Conservation (phyloP, 2,797 vertebrate genomes). For the Cyclopterus lumpus region DNA sequence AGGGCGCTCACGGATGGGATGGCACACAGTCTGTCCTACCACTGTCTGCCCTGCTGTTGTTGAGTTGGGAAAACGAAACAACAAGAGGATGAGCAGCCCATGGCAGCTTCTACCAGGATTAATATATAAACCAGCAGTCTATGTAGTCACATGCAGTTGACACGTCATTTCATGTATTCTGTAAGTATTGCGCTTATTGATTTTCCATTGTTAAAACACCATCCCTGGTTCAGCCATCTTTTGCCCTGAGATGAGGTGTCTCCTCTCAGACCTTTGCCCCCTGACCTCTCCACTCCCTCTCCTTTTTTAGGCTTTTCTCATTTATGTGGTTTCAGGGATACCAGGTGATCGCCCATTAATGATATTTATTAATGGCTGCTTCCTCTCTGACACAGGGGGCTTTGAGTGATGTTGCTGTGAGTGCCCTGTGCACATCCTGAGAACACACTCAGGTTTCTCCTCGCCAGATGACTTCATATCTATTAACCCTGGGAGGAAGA, state of each 20-base stretch:
- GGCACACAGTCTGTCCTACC: constrained; percentile 44
- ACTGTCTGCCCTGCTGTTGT: constrained; percentile 53
- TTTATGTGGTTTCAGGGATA: constrained; percentile 75
- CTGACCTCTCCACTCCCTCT: constrained; percentile 73
- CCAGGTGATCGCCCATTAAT: constrained; percentile 83
- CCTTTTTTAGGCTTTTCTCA: constrained; percentile 65
- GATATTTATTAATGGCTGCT: constrained; percentile 82
- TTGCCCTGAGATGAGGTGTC: constrained; percentile 61
- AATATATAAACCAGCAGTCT: constrained; percentile 42
- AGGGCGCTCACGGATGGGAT: constrained; percentile 47
- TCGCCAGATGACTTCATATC: constrained; percentile 85
- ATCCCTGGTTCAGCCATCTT: constrained; percentile 61
- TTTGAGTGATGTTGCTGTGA: constrained; percentile 80
- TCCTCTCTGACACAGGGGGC: constrained; percentile 70
- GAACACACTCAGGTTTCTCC: constrained; percentile 77
- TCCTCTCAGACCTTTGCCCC: constrained; percentile 72
- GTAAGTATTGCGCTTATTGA: constrained; percentile 67
- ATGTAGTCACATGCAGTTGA: constrained; percentile 40
- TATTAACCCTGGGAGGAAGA: constrained; percentile 81
- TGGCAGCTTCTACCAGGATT: constrained; percentile 26
- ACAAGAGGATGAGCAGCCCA: constrained; percentile 29
- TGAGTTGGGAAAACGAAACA: constrained; percentile 27
- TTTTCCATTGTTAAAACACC: constrained; percentile 71
- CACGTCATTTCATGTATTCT: constrained; percentile 57
- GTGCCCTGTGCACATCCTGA: constrained; percentile 81